These are phyloP conservation scores for Drosophila bocki DNA, from an alignment of 1,140 invertebrate genomes.

Conservation along the genomic window DNA sequence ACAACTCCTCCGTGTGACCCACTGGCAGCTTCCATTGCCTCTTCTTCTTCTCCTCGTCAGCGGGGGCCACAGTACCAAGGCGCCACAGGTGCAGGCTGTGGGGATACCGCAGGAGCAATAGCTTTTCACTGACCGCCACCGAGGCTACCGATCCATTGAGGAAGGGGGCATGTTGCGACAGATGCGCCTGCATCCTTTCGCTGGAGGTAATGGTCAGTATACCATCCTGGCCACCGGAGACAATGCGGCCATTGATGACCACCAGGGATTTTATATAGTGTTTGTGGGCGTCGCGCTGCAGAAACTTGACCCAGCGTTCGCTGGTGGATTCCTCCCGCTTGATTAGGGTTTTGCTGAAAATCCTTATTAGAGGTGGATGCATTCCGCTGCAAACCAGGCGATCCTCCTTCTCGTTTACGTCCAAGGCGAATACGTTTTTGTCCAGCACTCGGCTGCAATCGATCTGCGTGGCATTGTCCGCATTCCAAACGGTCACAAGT, in stretches of 20 bases:
- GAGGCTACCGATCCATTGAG: constrained; percentile 88
- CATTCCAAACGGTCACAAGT: constrained; percentile 95
- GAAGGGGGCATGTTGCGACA: constrained; percentile 90
- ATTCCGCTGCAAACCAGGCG: constrained; percentile 92
- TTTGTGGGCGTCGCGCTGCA: constrained; percentile 91
- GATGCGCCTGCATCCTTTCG: constrained; percentile 86
- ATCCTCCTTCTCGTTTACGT: constrained; percentile 90
- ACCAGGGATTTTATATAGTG: constrained; percentile 93
- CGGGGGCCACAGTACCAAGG: constrained; percentile 85
- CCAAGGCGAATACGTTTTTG: constrained; percentile 91
- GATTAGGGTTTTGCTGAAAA: constrained; percentile 88
- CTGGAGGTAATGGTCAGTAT: constrained; percentile 89
- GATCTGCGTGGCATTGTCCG: constrained; percentile 90
- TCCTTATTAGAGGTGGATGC: constrained; percentile 90
- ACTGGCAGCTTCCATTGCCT: not conserved
- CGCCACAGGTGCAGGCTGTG: constrained; percentile 89
- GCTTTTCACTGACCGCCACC: constrained; percentile 87
- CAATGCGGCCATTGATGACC: constrained; percentile 88
- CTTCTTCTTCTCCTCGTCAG: constrained; percentile 13
- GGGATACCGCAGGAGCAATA: constrained; percentile 89
- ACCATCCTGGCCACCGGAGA: constrained; percentile 92
- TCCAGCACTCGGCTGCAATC: constrained; percentile 91
- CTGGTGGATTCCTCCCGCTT: constrained; percentile 86
- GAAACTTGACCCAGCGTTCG: constrained; percentile 91
- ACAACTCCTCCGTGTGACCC: constrained; percentile 31